Evolutionary conservation across 2,113 vertebrate genomes (phyloP).

Genomic region (Ahaetulla prasina): DNA sequence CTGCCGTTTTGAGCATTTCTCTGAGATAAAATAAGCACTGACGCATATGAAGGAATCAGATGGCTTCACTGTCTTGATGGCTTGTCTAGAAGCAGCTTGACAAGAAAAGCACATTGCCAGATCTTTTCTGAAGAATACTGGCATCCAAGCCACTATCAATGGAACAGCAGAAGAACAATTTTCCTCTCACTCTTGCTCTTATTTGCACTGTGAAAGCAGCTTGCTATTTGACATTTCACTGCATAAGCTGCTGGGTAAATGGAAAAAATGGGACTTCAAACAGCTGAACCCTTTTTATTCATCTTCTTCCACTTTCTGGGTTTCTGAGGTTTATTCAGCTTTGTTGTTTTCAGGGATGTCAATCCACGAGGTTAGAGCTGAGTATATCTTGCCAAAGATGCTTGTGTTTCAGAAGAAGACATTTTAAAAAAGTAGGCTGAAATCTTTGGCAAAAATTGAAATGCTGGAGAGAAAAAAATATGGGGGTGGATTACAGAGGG

Average conservation of each 20-base stretch:
- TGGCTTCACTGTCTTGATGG: neutral
- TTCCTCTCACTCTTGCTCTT: neutral
- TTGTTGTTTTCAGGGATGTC: neutral
- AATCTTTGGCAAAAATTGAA: neutral
- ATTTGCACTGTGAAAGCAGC: neutral
- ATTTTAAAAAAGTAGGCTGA: neutral
- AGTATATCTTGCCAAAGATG: neutral
- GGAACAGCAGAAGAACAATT: conserved; percentile 12
- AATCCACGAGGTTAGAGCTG: neutral
- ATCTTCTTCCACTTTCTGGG: neutral
- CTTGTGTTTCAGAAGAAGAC: neutral
- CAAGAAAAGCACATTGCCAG: conserved; percentile 1
- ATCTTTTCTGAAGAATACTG: conserved; percentile 1
- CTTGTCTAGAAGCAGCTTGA: neutral
- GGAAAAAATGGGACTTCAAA: neutral
- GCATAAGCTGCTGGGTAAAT: neutral
- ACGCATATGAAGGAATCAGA: conserved; percentile 5
- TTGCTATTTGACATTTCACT: neutral
- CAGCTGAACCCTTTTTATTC: neutral
- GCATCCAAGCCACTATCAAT: neutral
- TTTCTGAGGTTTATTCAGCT: neutral
- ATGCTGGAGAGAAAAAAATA: neutral
- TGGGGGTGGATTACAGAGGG: neutral
- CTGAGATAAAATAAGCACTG: neutral
- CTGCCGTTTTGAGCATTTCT: neutral